A percentile compares a stretch with the other conserved stretches of the same genome.
Conservation (phyloP, 2,888 invertebrate species). For the Lepidocyrtinus sp. region DNA sequence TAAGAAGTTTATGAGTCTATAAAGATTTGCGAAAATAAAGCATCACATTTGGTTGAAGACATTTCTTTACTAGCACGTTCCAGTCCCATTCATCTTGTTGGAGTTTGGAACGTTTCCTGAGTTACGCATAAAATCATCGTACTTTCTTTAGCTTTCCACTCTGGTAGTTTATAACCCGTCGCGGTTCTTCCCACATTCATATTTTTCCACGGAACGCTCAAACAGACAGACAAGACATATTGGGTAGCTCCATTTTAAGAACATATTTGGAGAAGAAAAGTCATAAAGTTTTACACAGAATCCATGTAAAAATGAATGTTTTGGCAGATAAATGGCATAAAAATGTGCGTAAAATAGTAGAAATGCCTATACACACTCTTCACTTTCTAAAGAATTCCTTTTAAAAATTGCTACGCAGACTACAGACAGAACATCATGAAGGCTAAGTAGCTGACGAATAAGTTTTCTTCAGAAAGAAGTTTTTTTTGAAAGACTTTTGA, state of each 20-base stretch:
- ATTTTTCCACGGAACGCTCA: too few relatives aligned
- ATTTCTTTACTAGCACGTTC: constrained; percentile 25
- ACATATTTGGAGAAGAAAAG: constrained; percentile 33
- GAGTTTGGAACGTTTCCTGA: constrained; percentile 17
- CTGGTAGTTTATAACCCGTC: too few relatives aligned
- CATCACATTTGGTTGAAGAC: neutral
- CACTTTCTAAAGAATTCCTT: neutral
- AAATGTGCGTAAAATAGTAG: constrained; percentile 65
- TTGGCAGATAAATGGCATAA: constrained; percentile 55
- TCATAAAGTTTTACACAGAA: constrained; percentile 10
- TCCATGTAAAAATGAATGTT: constrained; percentile 19
- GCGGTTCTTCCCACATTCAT: too few relatives aligned
- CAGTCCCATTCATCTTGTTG: constrained; percentile 50
- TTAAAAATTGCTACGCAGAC: neutral
- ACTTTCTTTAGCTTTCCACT: neutral
- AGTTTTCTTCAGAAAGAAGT: neutral
- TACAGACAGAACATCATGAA: neutral
- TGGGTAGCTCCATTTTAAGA: constrained; percentile 42
- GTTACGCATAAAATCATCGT: neutral
- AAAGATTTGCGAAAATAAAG: neutral
- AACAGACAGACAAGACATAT: constrained; percentile 46
- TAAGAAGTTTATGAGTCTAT: neutral
- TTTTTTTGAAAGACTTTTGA: neutral
- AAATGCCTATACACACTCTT: neutral
- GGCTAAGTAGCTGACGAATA: neutral